A percentile compares a stretch with the other conserved stretches of the same genome.
These are phyloP conservation scores for Agonopterix alstromeriana DNA, from an alignment of 2,888 invertebrate species.

Conservation along the genomic window DNA sequence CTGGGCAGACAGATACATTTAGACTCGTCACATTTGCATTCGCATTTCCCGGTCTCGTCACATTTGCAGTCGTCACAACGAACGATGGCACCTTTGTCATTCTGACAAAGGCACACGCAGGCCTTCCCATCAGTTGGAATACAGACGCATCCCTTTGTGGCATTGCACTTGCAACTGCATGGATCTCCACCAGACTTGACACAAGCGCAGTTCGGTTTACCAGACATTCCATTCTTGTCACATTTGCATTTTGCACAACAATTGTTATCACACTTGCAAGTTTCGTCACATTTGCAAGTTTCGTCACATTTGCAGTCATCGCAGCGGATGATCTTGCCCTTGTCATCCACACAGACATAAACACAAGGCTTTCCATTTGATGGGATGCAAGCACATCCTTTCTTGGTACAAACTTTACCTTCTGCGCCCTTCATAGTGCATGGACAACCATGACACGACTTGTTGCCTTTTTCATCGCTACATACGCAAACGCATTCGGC, in stretches of 20 bases:
- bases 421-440: too few species aligned
- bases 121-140: slow-evolving; percentile 14
- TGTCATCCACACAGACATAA: too few species aligned
- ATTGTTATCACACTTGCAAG: slow-evolving; percentile 4
- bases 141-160: slow-evolving; percentile 9
- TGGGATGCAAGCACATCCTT: slow-evolving; percentile 11
- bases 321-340: slow-evolving; percentile 2
- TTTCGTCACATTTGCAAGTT: neutral
- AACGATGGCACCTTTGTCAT: slow-evolving; percentile 14
- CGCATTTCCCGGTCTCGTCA: slow-evolving; percentile 19
- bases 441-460: too few species aligned
- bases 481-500: slow-evolving; percentile 21
- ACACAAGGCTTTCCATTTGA: slow-evolving; percentile 12
- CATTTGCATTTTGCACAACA: slow-evolving; percentile 4
- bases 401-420: neutral
- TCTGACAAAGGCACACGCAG: slow-evolving; percentile 12
- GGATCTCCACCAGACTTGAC: too few species aligned
- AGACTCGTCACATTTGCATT: slow-evolving; percentile 5
- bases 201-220: too few species aligned
- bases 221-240: slow-evolving; percentile 1
- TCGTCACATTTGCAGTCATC: slow-evolving; percentile 10
- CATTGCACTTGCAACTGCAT: slow-evolving; percentile 6
- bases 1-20: too few species aligned
- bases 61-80: slow-evolving; percentile 18
- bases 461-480: slow-evolving; percentile 10